Percentiles rank a stretch among this genome's conserved stretches.
These are phyloP conservation scores for Zhengitettix transpicula DNA, from an alignment of 2,888 invertebrate genomes.

Conservation along the genomic window DNA sequence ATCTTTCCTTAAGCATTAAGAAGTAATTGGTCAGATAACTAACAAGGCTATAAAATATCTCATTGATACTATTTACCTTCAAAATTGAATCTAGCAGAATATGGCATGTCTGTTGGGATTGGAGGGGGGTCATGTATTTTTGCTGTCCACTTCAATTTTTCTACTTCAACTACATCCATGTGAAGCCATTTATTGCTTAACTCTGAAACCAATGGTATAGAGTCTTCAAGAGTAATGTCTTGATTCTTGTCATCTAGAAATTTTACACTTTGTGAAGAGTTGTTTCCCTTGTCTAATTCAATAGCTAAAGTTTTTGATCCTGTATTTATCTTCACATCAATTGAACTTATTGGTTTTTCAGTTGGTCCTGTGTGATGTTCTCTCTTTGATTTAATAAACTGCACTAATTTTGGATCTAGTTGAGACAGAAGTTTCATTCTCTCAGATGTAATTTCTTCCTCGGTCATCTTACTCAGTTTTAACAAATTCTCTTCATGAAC, in stretches of 20 bases:
- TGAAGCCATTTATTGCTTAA: conserved; percentile 59
- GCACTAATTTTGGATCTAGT: conserved; percentile 47
- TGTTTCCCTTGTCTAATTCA: neutral
- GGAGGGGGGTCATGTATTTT: conserved; percentile 34
- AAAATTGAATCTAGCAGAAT: conserved; percentile 72
- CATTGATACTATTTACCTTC: conserved; percentile 32
- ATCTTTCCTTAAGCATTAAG: neutral
- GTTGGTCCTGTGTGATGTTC: conserved; percentile 16
- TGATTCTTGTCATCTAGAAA: neutral
- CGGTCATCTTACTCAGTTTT: conserved; percentile 47
- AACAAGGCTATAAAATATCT: too few relatives aligned
- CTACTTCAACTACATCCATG: conserved; percentile 71
- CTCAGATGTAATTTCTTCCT: conserved; percentile 59
- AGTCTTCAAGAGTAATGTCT: neutral
- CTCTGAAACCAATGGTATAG: conserved; percentile 16
- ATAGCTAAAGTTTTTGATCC: neutral
- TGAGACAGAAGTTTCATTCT: conserved; percentile 44
- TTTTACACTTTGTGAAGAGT: neutral
- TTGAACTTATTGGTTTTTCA: neutral
- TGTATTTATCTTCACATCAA: neutral
- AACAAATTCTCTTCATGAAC: conserved; percentile 58
- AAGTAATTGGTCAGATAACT: too few relatives aligned
- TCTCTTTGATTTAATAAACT: conserved; percentile 40
- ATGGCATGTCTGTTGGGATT: conserved; percentile 35
- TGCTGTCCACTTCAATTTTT: conserved; percentile 82